Base-by-base conservation (phyloP, 2,113 vertebrate genomes). In the Ivindomyrus marchei region DNA sequence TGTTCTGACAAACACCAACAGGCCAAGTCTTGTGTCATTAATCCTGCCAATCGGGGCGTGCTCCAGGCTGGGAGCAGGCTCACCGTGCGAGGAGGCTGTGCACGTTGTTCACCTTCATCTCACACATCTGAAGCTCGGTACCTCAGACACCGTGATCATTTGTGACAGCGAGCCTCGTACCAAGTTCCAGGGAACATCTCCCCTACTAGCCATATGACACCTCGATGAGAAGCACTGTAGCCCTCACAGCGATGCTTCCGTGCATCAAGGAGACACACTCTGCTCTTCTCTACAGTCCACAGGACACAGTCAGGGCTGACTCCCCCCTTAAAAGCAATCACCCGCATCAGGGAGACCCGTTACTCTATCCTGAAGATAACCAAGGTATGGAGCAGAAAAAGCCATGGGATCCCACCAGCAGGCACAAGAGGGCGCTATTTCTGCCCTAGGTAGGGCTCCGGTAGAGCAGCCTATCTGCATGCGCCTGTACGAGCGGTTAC, bases 381-480 rank as follows among this genome's bases (percentile, higher is more conserved):
- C 45, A n/a, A 24, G 3, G 39, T 84, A 47, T n/a, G 21, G 36
- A 86, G 47, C 21, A 17, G 5, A 24, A 21, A 85, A 74, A 8
- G 88, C 3, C 10, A 66, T 52, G 56, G 31, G 46, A 52, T 85
- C 90, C 88, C 90, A 46, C 87, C 83, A 74, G 92, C 93, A 93
- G 91, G 90, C 90, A 84, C 85, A n/a, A 27, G 52, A 53, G 93
- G 91, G 93, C 94, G 91, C 92, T 92, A 93, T 94, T 94, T 95
- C 94, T 95, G 93, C 94, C 94, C 93, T 93, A 95, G 96, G 96
- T 89, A 92, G 95, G 93, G 77, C 89, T 56, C 87, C 83, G 50
- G 94, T 97, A 96, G 97, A 97, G 94, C 92, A 93, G 94, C 95
- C 97, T 96, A 97, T 98, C 98, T 98, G 97, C 96, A 97, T 31